Evolutionary conservation across 1,140 invertebrate species (phyloP), one percentile per base, ranked within the genome.

Genomic region (Musca domestica): DNA sequence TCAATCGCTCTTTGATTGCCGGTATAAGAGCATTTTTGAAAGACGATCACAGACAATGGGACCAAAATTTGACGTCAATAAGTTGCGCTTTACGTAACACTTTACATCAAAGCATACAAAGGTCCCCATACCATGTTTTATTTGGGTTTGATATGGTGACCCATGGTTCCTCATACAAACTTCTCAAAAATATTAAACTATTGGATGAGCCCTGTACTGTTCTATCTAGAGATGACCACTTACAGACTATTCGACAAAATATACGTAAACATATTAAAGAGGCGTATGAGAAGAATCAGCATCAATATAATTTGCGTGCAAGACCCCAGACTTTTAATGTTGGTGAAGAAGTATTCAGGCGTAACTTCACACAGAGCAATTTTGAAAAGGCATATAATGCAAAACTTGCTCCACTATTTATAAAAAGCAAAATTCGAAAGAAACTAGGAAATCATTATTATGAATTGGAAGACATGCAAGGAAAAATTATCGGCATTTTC

Each of bases 71-170:
- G 1, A n/a, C 9, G 5, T 17, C 19, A 3, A 71, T 71, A 14
- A 52, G 52, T 2, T 69, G 51, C 27, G 56, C 67, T 2, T 25
- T 72, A 10, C 7, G 67, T 4, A 30, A 30, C 27, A 9, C 27
- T 30, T 30, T 4, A 3, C 27, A 30, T 9, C 27, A 30, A 30
- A 30, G 3, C 9, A 30, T 30, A 30, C 3, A 30, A 9, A 30
- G 3, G 9, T 30, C 27, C 3, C 27, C 71, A 6, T 70, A 68
- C 23, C 48, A 54, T 61, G 64, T 64, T 7, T 23, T 70, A 3
- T 72, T 64, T 49, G 69, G 71, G 0, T 30, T 68, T 15, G 48
- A 72, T 3, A 70, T 70, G 71, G 30, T 69, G 2, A 69, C 66
- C 4, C 46, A 47, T 19, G 67, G 20, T 3, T 41, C 27, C 2